Evolutionary conservation across 2,113 vertebrate species (phyloP).

Genomic region (Baryphthengus martii): DNA sequence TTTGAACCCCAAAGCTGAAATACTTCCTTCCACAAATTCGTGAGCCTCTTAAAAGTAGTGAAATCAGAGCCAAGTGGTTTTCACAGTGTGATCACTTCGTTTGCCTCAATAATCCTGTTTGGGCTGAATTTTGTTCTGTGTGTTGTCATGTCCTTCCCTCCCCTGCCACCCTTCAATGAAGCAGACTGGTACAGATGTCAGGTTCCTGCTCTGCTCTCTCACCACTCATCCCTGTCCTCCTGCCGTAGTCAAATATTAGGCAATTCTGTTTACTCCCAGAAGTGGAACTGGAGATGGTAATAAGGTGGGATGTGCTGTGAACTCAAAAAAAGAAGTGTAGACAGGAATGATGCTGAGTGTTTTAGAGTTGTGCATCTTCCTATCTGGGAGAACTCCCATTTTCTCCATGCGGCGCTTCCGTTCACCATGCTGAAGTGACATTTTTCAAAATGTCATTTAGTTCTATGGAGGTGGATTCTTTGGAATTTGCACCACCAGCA

Average conservation of each 20-base stretch:
- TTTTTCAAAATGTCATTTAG: not conserved
- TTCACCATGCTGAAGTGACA: rapidly evolving
- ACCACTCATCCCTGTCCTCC: not conserved
- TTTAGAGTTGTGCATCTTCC: not conserved
- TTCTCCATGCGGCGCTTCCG: not conserved
- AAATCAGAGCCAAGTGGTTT: not conserved
- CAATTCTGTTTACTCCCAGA: not conserved
- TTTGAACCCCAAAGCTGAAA: not conserved
- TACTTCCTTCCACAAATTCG: not conserved
- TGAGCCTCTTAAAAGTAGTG: not conserved
- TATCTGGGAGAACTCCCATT: not conserved
- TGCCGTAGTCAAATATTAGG: not conserved
- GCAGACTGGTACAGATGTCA: not conserved
- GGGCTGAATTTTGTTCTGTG: not conserved
- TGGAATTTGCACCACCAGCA: not conserved
- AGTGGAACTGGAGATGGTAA: not conserved
- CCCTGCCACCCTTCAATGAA: not conserved
- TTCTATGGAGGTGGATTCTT: not conserved
- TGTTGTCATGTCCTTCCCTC: not conserved
- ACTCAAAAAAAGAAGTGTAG: not conserved
- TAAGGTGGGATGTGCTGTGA: not conserved
- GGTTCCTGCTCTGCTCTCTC: not conserved
- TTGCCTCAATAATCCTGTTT: not conserved
- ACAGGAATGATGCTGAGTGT: not conserved
- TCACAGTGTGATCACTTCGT: not conserved